Evolutionary conservation across 2,888 invertebrate genomes (phyloP), one percentile per base, ranked within the genome.

Genomic region (Temnothorax rugatulus): DNA sequence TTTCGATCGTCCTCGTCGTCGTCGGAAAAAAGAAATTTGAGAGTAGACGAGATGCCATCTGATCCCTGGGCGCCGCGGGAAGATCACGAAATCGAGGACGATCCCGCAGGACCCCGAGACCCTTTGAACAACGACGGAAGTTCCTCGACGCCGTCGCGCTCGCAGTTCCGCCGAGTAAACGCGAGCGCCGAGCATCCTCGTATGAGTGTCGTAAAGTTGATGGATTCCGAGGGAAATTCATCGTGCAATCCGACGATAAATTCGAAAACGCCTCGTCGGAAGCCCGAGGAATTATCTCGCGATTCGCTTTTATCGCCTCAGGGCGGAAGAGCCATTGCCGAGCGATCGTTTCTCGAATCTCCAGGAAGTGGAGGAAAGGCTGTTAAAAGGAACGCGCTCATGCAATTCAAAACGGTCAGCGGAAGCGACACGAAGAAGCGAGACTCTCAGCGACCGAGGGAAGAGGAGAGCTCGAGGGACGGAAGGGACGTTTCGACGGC

Each of bases 241-340:
- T 63, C 81, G 25, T 15, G 25, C 18, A 50, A 82, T 7, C 44
- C 57, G 21, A 54, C 44, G 68, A 79, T 68, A 79, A 79, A 79
- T 57, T 74, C 82, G 34, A 52, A n/a, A 44, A 34, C n/a, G 47
- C 5, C 9, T 2, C 21, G 59, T 47, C 47, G 34, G 8, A 47
- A 59, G 34, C 44, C 15, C 9, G 66, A 41, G 68, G 21, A 79
- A 79, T 79, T 79, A 68, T 79, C 57, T 34, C 57, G 44, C 54
- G 57, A 68, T 68, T 57, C 44, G 41, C 38, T 64, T 41, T 64
- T 54, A 64, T 52, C 52, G 54, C 57, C 57, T 4, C 34, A 15
- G 15, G 57, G 11, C n/a, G n/a, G 18, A 57, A 25, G 21, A 15
- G 18, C 21, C 54, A 38, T 25, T 18, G 38, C 44, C 44, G 34